Evolutionary conservation across 1,140 invertebrate genomes (phyloP), one percentile per base, ranked within the genome.

Genomic region (Carposina sasakii): DNA sequence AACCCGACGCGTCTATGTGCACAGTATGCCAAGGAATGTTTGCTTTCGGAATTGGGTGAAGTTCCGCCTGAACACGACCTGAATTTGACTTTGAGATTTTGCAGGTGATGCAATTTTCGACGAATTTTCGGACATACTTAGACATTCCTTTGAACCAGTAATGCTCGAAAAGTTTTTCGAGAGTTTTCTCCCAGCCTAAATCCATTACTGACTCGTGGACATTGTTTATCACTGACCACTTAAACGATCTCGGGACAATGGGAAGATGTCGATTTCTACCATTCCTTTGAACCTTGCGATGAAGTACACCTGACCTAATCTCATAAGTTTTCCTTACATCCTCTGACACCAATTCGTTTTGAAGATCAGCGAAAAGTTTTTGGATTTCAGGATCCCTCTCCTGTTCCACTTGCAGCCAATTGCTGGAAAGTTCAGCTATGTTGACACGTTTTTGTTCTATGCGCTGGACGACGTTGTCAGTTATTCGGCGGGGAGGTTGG

Each of bases 171-270:
- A 40, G 3, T 26, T 65, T 70, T 33, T 63, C 54, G 1, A 63
- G 16, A 16, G 52, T 67, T 43, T 71, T 69, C 39, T 71, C 63
- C 54, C 23, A 62, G 28, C 70, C 63, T 45, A 65, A 50, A 52
- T 71, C 66, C 8, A 51, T 16, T 10, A 50, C 16, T 57, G 51
- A 15, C 16, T 36, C 33, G 33, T 36, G 33, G 8, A 58, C 31
- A 31, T 58, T 24, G 26, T 58, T 48, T 12, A 52, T 48, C 1
- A 57, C 22, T 16, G 49, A 46, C 54, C 44, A 57, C 8, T 22
- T 17, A 9, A 52, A 24, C n/a, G 54, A 24, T 28, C 46, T 19
- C 10, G 54, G 54, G 20, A 57, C 45, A 34, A 45, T 37, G 17
- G 44, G 45, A 21, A 48, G 21, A 42, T 21, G 48, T 19, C n/a